These are phyloP conservation scores for Caracal caracal DNA, from an alignment of 2,113 vertebrate species.

Conservation along the genomic window DNA sequence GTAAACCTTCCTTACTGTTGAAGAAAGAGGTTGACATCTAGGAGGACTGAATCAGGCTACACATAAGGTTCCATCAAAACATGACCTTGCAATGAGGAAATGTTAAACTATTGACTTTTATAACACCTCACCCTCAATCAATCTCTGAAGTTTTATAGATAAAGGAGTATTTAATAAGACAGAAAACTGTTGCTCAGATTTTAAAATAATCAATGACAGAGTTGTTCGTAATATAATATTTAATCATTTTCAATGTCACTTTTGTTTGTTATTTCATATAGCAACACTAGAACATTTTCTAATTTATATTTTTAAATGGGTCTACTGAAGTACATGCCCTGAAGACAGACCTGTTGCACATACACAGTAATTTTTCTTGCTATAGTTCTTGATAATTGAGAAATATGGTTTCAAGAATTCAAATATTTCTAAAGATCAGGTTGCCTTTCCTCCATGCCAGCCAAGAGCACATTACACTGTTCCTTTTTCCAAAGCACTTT, in stretches of 20 bases:
- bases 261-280: background rate
- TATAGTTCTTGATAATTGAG: slow-evolving; percentile 15
- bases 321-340: background rate
- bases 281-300: background rate
- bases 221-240: background rate
- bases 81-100: background rate
- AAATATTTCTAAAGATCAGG: slow-evolving; percentile 40
- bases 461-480: background rate
- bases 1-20: background rate
- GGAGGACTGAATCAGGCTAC: background rate
- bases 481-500: background rate
- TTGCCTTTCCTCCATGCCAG: background rate
- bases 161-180: background rate
- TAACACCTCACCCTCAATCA: background rate
- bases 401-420: slow-evolving; percentile 22
- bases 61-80: background rate
- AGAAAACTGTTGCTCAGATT: background rate
- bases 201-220: background rate
- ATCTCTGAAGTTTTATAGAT: background rate
- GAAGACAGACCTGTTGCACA: slow-evolving; percentile 2
- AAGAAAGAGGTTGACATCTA: background rate
- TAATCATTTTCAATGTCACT: background rate
- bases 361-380: background rate
- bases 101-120: background rate
- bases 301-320: slow-evolving; percentile 4